Evolutionary conservation across 2,113 vertebrate species (phyloP).

Genomic region (Chitala chitala): DNA sequence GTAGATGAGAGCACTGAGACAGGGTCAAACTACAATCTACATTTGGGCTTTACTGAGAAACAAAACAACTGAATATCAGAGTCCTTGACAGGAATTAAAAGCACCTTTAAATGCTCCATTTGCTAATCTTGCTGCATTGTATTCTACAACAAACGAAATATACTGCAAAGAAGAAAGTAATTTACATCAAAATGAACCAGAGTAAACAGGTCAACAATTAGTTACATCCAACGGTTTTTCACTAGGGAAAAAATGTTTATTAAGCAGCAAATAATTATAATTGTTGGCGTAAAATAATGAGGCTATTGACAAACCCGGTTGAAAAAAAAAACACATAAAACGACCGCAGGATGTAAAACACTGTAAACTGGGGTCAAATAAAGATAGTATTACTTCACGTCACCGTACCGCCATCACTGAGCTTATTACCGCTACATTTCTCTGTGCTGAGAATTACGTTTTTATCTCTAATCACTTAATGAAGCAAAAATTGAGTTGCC

Average conservation of each 20-base stretch:
- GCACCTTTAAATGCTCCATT: not conserved
- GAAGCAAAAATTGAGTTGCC: not conserved
- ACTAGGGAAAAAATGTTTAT: not conserved
- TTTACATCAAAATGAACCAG: not conserved
- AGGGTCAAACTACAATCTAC: not conserved
- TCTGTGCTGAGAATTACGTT: not conserved
- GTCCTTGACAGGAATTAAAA: not conserved
- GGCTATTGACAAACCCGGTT: conserved; percentile 25
- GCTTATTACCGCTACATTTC: conserved; percentile 21
- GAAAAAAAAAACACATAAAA: conserved; percentile 36
- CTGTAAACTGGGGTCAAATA: conserved; percentile 47
- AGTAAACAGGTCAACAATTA: not conserved
- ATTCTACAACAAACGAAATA: not conserved
- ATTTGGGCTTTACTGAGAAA: not conserved
- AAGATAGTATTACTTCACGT: conserved; percentile 37
- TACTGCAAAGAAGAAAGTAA: not conserved
- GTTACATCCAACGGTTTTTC: not conserved
- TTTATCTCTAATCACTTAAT: not conserved
- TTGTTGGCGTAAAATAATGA: conserved; percentile 24
- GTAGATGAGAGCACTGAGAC: conserved; percentile 18
- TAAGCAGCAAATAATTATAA: conserved; percentile 22
- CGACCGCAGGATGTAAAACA: conserved; percentile 39
- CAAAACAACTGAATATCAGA: not conserved
- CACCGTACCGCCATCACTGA: conserved; percentile 38
- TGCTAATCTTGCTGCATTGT: not conserved